Conservation (phyloP, 2,888 invertebrate genomes). For the Hetaerina titia region DNA sequence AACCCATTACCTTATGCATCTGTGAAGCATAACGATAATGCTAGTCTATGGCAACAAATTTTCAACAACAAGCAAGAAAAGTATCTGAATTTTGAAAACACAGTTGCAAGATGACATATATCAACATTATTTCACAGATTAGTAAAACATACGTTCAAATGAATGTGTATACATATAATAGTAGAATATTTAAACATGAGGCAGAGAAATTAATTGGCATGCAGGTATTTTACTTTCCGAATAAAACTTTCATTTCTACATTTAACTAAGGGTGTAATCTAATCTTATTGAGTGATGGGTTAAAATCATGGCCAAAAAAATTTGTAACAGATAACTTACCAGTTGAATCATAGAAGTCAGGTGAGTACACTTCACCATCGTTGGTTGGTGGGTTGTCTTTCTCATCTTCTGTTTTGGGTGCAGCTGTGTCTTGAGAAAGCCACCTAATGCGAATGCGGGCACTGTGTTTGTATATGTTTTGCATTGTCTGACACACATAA, state of each 20-base stretch:
- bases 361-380: conserved; percentile 87
- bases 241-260: too few relatives aligned
- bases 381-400: conserved; percentile 79
- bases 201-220: background rate
- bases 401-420: conserved; percentile 75
- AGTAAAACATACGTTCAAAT: too few relatives aligned
- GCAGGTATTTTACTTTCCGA: too few relatives aligned
- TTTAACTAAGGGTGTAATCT: too few relatives aligned
- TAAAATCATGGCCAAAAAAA: background rate
- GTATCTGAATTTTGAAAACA: too few relatives aligned
- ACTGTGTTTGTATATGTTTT: conserved; percentile 93
- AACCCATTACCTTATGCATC: too few relatives aligned
- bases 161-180: background rate
- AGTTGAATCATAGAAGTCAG: conserved; percentile 93
- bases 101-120: too few relatives aligned
- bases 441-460: conserved; percentile 93
- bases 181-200: background rate
- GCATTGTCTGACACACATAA: conserved; percentile 93
- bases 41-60: too few relatives aligned
- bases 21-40: too few relatives aligned
- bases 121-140: too few relatives aligned
- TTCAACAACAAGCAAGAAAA: too few relatives aligned
- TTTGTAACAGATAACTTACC: conserved; percentile 78
- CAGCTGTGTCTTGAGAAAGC: conserved; percentile 83
- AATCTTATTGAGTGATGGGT: background rate